Evolutionary conservation across 2,888 invertebrate genomes (phyloP), one percentile per base, ranked within the genome.

Genomic region (Lasioglossum zephyrum): DNA sequence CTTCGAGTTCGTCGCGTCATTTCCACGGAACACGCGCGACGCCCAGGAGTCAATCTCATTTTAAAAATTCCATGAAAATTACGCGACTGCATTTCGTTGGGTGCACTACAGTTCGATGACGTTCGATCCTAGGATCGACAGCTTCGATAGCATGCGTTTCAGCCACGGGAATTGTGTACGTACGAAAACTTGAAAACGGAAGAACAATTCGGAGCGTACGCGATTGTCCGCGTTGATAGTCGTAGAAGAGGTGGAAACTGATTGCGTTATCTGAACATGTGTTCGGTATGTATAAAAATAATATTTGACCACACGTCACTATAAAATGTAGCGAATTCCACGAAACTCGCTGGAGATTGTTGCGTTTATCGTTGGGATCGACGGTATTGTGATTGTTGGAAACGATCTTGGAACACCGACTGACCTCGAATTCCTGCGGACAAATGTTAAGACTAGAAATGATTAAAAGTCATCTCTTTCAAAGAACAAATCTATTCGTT

Each of bases 261-360:
- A 87, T 86, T 87, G 73, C 74, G 78, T 78, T 87, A 87, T 87
- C 87, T 16, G 73, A 66, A 78, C 87, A 83, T 77, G 79, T 78
- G 87, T 86, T 76, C 80, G 22, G 78, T 53, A 41, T 75, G 70
- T 78, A 69, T 76, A 60, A 82, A 86, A 81, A 74, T 82, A 90
- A 87, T 83, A 85, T 77, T 87, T 79, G 80, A 57, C 79, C 80
- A 73, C 73, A 70, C 76, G 78, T 75, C 83, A 79, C 60, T 77
- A 73, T 73, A 73, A 82, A 84, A 73, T 72, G 41, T 74, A 69
- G 78, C 22, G 41, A 72, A 77, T 75, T 8, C 69, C 60, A 39
- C 72, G 70, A 76, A 69, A 63, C 69, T 39, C 22, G 69, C 11
- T 4, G n/a, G 72, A 83, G 36, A 83, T 57, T 41, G 39, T 49